phyloP scores from a whole-genome alignment of 1,140 invertebrate genomes.

The Caenorhabditis briggsae region DNA sequence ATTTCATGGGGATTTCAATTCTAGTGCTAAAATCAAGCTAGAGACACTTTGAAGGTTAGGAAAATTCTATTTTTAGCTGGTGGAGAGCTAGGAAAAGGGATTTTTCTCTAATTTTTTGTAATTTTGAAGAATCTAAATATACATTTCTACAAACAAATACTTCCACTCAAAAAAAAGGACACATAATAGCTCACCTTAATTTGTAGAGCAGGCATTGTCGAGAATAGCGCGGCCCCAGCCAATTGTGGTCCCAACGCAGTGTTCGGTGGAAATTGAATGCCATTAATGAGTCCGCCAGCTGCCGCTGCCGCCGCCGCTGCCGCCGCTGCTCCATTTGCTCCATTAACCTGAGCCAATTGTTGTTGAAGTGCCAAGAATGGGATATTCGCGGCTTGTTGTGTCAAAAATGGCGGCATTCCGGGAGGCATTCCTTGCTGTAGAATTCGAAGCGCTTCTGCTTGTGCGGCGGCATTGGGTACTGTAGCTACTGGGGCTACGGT shows the following conservation, averaged over 20 bases:
- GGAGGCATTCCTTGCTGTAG: not conserved
- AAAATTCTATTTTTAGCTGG: too few relatives aligned
- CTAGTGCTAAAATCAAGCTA: too few relatives aligned
- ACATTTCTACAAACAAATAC: too few relatives aligned
- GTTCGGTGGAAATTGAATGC: slow-evolving; percentile 17
- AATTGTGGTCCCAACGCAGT: slow-evolving; percentile 26
- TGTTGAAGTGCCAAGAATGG: slow-evolving; percentile 4
- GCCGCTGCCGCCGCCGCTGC: not conserved
- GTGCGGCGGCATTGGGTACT: not conserved
- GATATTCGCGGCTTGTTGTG: not conserved
- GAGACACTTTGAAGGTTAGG: too few relatives aligned
- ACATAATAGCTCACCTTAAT: not conserved
- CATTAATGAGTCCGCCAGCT: not conserved
- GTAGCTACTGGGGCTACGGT: not conserved
- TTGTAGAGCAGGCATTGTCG: not conserved
- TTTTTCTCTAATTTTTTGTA: too few relatives aligned
- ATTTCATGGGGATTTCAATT: too few relatives aligned
- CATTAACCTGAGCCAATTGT: not conserved
- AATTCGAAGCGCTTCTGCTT: not conserved
- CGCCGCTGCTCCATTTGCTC: not conserved
- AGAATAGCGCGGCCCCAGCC: not conserved
- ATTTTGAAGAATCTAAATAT: too few relatives aligned
- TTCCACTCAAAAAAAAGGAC: not conserved
- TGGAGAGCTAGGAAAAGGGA: too few relatives aligned
- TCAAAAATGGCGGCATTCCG: not conserved